Conservation (phyloP, 2,888 invertebrate genomes). For the Belgica antarctica region DNA sequence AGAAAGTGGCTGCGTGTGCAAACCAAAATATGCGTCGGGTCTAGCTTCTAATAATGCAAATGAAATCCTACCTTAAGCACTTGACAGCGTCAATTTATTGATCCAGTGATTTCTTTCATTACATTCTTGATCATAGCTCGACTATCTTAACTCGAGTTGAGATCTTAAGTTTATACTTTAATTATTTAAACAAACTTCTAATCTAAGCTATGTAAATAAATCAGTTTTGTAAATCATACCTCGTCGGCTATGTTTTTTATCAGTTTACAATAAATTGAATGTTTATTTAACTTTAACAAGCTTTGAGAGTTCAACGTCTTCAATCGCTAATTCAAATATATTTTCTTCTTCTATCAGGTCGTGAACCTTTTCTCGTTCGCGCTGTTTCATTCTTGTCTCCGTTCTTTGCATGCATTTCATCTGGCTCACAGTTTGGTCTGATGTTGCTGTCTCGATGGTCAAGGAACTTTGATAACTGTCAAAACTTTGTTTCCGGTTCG, state of each 20-base stretch:
- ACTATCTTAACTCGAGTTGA: not conserved
- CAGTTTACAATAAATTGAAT: not conserved
- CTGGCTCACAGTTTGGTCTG: too few species aligned
- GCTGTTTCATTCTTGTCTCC: too few species aligned
- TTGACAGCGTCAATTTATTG: not conserved
- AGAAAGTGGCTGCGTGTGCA: conserved; percentile 91
- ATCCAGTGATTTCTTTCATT: conserved; percentile 28
- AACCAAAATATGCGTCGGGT: conserved; percentile 57
- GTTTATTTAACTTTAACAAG: not conserved
- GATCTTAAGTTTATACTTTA: not conserved
- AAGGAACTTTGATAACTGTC: too few species aligned
- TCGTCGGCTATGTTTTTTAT: not conserved
- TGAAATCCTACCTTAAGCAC: conserved; percentile 29
- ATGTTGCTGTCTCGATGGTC: too few species aligned
- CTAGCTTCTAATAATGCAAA: not conserved
- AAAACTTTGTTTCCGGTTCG: too few species aligned
- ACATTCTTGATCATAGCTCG: not conserved
- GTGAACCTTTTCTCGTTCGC: too few species aligned
- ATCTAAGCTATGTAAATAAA: not conserved
- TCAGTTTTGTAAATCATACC: conserved; percentile 7
- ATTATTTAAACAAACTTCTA: not conserved
- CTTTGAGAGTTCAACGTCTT: not conserved
- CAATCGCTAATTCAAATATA: not conserved
- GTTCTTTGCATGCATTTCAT: too few species aligned
- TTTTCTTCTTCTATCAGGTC: too few species aligned